Percentiles rank a stretch among this genome's conserved stretches.
Evolutionary conservation across 2,113 vertebrate genomes (phyloP).

Genomic region (Struthidea cinerea): DNA sequence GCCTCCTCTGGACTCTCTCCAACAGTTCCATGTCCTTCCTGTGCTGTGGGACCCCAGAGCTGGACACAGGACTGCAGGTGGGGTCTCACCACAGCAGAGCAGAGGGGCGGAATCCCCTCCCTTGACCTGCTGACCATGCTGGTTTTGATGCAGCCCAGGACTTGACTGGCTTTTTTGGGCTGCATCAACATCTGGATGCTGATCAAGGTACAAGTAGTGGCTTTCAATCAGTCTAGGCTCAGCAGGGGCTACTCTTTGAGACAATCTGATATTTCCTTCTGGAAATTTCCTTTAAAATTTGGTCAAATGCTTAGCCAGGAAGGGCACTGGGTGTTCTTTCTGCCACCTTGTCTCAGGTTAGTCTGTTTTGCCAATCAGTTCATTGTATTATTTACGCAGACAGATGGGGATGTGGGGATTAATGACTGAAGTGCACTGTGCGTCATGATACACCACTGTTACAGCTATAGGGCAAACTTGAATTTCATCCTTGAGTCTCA

Average conservation of each 20-base stretch:
- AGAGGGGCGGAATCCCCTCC: background rate
- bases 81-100: background rate
- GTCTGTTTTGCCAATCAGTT: background rate
- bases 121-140: fast-evolving
- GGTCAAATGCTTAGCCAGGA: background rate
- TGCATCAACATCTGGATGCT: background rate
- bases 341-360: background rate
- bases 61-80: background rate
- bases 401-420: background rate
- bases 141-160: background rate
- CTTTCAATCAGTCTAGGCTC: background rate
- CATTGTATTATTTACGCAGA: background rate
- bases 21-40: background rate
- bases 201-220: background rate
- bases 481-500: background rate
- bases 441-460: background rate
- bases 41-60: background rate
- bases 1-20: background rate
- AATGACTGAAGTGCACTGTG: background rate
- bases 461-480: background rate
- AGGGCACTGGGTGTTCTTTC: background rate
- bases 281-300: background rate
- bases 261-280: background rate
- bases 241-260: background rate
- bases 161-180: background rate